Evolutionary conservation across 2,113 vertebrate species (phyloP).

Genomic region (Perca flavescens): DNA sequence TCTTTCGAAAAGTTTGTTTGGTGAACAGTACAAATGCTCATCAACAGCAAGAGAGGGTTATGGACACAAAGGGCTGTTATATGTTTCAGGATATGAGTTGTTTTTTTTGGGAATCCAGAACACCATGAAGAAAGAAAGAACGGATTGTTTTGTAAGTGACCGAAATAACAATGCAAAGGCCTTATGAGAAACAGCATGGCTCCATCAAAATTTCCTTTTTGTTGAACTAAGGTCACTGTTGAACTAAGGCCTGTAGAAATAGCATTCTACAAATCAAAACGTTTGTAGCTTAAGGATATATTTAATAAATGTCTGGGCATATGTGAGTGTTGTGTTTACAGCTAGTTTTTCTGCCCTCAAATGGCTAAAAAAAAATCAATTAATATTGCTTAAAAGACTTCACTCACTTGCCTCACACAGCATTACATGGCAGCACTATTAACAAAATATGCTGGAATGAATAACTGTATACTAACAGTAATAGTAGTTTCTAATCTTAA

Average conservation of each 20-base stretch:
- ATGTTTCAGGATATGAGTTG: not conserved
- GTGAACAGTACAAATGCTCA: not conserved
- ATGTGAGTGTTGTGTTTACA: not conserved
- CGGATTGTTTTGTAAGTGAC: not conserved
- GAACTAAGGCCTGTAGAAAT: not conserved
- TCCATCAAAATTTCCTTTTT: not conserved
- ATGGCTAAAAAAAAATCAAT: not conserved
- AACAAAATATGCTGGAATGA: constrained; percentile 1
- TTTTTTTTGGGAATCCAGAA: not conserved
- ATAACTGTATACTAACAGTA: constrained; percentile 3
- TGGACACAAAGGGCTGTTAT: not conserved
- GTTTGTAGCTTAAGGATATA: not conserved
- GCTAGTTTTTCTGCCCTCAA: not conserved
- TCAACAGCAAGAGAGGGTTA: not conserved
- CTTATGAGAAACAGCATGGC: not conserved
- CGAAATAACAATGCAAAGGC: not conserved
- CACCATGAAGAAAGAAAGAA: not conserved
- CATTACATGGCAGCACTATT: not conserved
- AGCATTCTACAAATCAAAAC: not conserved
- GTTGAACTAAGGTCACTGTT: not conserved
- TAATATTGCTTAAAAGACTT: not conserved
- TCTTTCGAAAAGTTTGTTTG: not conserved
- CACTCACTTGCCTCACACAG: not conserved
- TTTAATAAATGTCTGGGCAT: not conserved
- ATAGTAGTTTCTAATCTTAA: constrained; percentile 15